A percentile compares a stretch with the other conserved stretches of the same genome.
Evolutionary conservation across 2,797 vertebrate species (phyloP).

Genomic region (Molothrus aeneus): DNA sequence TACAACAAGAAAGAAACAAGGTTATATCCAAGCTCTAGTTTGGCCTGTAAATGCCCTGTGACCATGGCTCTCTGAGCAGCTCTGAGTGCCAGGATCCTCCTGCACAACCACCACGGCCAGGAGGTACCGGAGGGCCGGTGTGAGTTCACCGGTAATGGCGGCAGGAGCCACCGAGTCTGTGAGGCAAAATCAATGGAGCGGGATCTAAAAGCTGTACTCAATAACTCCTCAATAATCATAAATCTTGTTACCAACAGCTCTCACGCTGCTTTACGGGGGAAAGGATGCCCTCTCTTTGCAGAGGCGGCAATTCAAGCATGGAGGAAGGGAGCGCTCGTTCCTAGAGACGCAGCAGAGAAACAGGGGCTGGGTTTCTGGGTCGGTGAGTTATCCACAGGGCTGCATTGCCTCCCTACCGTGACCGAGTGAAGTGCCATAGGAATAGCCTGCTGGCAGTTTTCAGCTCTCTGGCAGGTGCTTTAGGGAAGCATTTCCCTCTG

Average conservation of each 20-base stretch:
- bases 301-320: neutral
- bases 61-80: neutral
- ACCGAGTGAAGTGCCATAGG: neutral
- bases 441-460: neutral
- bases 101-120: neutral
- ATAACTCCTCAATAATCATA: conserved; percentile 34
- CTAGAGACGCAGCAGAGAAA: neutral
- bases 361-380: neutral
- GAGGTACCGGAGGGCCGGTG: fast-evolving
- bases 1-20: neutral
- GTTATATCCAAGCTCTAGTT: neutral
- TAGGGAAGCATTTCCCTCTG: neutral
- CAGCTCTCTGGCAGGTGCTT: neutral
- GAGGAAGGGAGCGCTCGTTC: neutral
- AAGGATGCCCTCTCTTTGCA: neutral
- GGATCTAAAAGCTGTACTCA: conserved; percentile 35
- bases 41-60: neutral
- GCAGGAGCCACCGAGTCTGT: conserved; percentile 41
- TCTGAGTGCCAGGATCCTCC: neutral
- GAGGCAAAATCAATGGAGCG: conserved; percentile 25
- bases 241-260: conserved; percentile 36
- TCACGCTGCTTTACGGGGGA: neutral
- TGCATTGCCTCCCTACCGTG: neutral
- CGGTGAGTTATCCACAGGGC: neutral
- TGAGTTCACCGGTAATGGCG: neutral